Evolutionary conservation across 2,113 vertebrate species (phyloP).

Genomic region (Elephantulus edwardii): DNA sequence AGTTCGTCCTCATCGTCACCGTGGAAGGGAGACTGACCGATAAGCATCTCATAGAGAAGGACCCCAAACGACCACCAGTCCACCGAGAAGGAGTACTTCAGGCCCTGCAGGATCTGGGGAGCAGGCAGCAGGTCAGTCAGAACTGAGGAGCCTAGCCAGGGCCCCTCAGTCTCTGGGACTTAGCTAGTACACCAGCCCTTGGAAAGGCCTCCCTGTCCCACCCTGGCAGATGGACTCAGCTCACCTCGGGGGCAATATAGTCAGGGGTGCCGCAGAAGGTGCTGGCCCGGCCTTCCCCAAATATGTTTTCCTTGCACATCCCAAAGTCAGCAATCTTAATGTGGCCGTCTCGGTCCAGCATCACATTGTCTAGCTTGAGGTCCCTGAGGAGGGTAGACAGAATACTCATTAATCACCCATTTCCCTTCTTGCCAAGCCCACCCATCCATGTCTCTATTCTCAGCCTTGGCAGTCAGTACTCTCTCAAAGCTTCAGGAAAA

Average conservation of each 20-base stretch:
- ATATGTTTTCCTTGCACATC: slow-evolving; percentile 98
- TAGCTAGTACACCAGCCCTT: neutral
- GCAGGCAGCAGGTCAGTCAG: neutral
- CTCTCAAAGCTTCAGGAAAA: neutral
- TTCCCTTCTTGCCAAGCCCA: neutral
- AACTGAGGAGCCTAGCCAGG: neutral
- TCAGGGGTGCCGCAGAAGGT: slow-evolving; percentile 99
- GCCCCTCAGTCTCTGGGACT: neutral
- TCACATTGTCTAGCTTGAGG: slow-evolving; percentile 98
- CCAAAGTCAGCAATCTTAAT: slow-evolving; percentile 99
- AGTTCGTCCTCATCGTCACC: slow-evolving; percentile 98
- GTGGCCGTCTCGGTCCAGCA: slow-evolving; percentile 95
- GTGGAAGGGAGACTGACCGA: slow-evolving; percentile 98
- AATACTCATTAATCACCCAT: neutral
- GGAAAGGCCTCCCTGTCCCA: neutral
- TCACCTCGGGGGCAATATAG: slow-evolving; percentile 94
- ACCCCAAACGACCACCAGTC: slow-evolving; percentile 99
- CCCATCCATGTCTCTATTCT: neutral
- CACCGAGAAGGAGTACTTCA: slow-evolving; percentile 96
- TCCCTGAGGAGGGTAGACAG: slow-evolving; percentile 85
- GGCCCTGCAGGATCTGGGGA: slow-evolving; percentile 92
- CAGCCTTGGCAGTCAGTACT: neutral
- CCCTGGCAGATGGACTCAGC: neutral
- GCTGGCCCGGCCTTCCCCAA: slow-evolving; percentile 92
- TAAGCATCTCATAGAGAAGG: slow-evolving; percentile 97